Conservation (phyloP, 2,797 vertebrate species). For the Urocyon cinereoargenteus region DNA sequence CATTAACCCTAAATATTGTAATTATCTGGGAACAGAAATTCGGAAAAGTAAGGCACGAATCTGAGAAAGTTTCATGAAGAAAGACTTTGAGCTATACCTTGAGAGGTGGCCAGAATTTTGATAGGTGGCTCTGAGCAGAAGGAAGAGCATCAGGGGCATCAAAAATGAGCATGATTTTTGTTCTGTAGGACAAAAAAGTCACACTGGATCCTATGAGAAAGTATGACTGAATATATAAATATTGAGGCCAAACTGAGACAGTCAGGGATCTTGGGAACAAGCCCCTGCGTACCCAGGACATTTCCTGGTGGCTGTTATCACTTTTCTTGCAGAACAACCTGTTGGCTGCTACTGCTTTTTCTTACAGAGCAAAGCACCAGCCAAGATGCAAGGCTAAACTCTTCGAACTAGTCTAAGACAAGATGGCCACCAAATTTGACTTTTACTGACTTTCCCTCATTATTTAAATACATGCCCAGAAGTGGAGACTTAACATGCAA, state of each 20-base stretch:
- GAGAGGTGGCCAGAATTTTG: not conserved
- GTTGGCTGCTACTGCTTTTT: not conserved
- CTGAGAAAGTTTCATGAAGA: not conserved
- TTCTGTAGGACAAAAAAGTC: not conserved
- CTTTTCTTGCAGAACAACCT: not conserved
- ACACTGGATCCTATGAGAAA: not conserved
- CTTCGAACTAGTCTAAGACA: not conserved
- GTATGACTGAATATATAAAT: accelerated
- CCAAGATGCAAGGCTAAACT: not conserved
- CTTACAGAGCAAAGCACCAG: not conserved
- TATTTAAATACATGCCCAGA: not conserved
- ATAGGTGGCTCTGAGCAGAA: not conserved
- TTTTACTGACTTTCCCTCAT: not conserved
- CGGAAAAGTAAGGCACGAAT: not conserved
- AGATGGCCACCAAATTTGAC: not conserved
- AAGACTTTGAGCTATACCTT: not conserved
- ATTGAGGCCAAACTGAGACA: not conserved
- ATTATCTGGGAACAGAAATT: constrained; percentile 1
- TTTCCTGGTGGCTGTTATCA: not conserved
- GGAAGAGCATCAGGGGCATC: not conserved
- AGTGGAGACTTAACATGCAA: not conserved
- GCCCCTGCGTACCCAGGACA: not conserved
- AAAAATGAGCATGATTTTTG: not conserved
- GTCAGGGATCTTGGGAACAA: not conserved
- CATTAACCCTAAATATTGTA: not conserved